A percentile compares a stretch with the other conserved stretches of the same genome.
These are phyloP conservation scores for Amphimallon solstitiale DNA, from an alignment of 2,888 invertebrate species.

Conservation along the genomic window DNA sequence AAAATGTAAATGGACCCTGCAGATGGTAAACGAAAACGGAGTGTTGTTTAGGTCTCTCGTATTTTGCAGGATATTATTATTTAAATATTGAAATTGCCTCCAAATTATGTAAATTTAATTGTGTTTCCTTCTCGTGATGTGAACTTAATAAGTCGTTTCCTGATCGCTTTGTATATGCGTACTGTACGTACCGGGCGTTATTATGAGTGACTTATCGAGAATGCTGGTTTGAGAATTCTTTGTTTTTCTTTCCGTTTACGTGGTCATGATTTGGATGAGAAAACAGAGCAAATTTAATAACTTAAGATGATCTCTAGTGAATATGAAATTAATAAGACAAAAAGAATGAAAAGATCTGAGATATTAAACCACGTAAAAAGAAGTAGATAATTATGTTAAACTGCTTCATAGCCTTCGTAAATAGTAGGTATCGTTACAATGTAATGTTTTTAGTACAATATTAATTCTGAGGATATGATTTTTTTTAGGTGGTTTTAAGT, in stretches of 20 bases:
- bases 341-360: background rate
- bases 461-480: too few relatives aligned
- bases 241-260: slow-evolving; percentile 1
- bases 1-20: background rate
- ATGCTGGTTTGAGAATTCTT: background rate
- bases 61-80: slow-evolving; percentile 42
- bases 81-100: slow-evolving; percentile 46
- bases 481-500: too few relatives aligned
- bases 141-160: slow-evolving; percentile 20
- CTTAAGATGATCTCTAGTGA: background rate
- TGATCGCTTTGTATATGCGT: background rate
- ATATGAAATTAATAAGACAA: background rate
- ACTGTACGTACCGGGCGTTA: background rate
- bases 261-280: background rate
- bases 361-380: background rate
- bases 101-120: slow-evolving; percentile 44
- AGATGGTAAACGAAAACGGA: background rate
- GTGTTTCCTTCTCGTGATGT: background rate
- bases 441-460: too few relatives aligned
- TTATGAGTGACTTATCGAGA: slow-evolving; percentile 5
- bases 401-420: too few relatives aligned
- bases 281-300: background rate
- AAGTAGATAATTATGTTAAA: too few relatives aligned
- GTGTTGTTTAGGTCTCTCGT: background rate
- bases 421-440: too few relatives aligned